Conservation (phyloP, 2,888 invertebrate genomes). For the Melieria picta region DNA sequence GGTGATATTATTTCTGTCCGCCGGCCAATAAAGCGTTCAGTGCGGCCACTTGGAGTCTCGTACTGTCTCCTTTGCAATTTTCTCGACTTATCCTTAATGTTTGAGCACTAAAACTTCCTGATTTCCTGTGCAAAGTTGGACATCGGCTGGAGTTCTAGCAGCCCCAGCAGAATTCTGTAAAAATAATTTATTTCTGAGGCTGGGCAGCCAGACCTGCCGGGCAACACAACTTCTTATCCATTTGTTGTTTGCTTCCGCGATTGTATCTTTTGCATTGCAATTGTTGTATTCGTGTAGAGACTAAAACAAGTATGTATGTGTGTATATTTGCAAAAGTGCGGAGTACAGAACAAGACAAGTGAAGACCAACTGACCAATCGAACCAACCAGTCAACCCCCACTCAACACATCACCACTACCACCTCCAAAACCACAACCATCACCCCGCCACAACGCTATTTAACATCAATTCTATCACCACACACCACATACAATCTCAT, state of each 20-base stretch:
- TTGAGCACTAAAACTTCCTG: neutral
- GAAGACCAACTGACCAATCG: conserved; percentile 8
- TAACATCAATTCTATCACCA: conserved; percentile 19
- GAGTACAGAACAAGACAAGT: neutral
- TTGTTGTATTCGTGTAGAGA: neutral
- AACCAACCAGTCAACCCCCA: neutral
- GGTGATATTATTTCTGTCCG: conserved; percentile 16
- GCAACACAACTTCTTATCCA: no score
- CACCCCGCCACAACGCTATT: conserved; percentile 9
- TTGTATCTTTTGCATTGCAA: no score
- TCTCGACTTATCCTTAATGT: neutral
- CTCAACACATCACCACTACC: conserved; percentile 10
- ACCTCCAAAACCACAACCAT: conserved; percentile 1
- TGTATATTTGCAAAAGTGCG: neutral
- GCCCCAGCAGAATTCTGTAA: no score
- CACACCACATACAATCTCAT: neutral
- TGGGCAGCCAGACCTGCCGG: no score
- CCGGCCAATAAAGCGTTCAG: neutral
- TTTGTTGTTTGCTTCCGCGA: no score
- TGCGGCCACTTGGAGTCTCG: neutral
- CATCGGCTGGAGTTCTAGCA: no score
- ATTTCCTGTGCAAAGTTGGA: neutral
- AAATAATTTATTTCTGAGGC: no score
- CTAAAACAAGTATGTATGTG: no score
- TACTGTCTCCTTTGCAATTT: neutral